Base-by-base conservation (phyloP, 2,888 invertebrate species). In the Diaprepes abbreviatus region DNA sequence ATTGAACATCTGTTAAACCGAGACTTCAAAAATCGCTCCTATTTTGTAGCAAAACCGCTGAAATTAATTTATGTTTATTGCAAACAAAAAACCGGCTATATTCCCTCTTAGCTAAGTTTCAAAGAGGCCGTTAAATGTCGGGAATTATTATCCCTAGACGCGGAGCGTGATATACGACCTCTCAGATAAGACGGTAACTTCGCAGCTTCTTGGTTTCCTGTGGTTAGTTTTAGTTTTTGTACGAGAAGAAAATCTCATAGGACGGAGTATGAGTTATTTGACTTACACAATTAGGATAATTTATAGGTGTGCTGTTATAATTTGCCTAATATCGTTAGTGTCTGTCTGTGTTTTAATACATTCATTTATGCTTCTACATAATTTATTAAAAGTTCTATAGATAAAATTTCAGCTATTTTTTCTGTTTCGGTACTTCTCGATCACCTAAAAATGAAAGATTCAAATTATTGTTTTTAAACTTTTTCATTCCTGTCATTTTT, bases 41-140 rank as follows among this genome's bases (percentile, higher is more conserved):
- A 50, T 50, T 28, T 28, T 9, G 28, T 9, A 28, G 28, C 57
- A 17, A 38, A 43, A 17, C 58, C 28, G 14, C 9, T 33, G 74
- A 79, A 80, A 81, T 81, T 80, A 81, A 80, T 81, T 80, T 80
- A 81, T 80, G 80, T 80, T 81, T 80, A 81, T 80, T 80, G 75
- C 78, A 78, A 79, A 80, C 79, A 79, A 80, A 80, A 80, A 80
- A 79, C 74, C 16, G 9, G 33, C 48, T 60, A 35, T 31, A 73
- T 70, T 73, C 76, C 76, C 75, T 74, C 74, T 74, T 73, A 70
- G 73, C 75, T 75, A 75, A 77, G 71, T 78, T 77, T 73, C 73
- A 72, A 76, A 76, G 75, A 75, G 69, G 73, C 75, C 74, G 76
- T 76, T 74, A 76, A 74, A 75, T 71, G 77, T 75, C 77, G 67